Evolutionary conservation across 2,888 invertebrate species (phyloP).

Genomic region (Leucophora obtusa): DNA sequence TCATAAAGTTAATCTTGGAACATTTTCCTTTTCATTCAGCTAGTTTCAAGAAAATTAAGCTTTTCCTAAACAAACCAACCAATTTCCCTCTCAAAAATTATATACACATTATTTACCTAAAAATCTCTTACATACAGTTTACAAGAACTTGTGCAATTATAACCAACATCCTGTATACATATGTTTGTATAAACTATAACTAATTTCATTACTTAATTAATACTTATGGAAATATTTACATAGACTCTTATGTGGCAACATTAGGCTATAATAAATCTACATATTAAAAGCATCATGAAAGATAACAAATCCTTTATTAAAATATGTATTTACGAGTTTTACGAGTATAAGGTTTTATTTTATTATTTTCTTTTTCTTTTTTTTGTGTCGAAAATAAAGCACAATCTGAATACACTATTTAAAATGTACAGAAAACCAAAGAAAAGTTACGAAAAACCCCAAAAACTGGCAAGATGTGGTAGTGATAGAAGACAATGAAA

Average conservation of each 20-base stretch:
- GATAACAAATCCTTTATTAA: constrained; percentile 53
- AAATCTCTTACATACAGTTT: no score
- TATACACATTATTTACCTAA: no score
- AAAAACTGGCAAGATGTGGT: constrained; percentile 27
- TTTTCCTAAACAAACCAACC: no score
- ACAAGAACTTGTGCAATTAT: no score
- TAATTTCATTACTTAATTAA: constrained; percentile 51
- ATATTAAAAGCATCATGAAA: constrained; percentile 52
- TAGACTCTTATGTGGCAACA: constrained; percentile 41
- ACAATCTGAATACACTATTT: not conserved
- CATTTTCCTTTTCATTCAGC: no score
- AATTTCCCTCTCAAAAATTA: no score
- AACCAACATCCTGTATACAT: not conserved
- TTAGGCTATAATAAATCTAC: constrained; percentile 49
- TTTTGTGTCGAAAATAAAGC: constrained; percentile 5
- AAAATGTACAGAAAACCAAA: no score
- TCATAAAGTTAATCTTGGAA: no score
- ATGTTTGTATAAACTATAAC: constrained; percentile 15
- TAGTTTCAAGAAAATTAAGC: no score
- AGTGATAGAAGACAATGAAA: constrained; percentile 8
- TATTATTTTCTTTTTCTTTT: not conserved
- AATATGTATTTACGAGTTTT: constrained; percentile 37
- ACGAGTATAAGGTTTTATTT: no score
- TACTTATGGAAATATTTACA: constrained; percentile 54
- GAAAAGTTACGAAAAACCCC: not conserved